Evolutionary conservation across 2,113 vertebrate species (phyloP).

Genomic region (Brienomyrus brachyistius): DNA sequence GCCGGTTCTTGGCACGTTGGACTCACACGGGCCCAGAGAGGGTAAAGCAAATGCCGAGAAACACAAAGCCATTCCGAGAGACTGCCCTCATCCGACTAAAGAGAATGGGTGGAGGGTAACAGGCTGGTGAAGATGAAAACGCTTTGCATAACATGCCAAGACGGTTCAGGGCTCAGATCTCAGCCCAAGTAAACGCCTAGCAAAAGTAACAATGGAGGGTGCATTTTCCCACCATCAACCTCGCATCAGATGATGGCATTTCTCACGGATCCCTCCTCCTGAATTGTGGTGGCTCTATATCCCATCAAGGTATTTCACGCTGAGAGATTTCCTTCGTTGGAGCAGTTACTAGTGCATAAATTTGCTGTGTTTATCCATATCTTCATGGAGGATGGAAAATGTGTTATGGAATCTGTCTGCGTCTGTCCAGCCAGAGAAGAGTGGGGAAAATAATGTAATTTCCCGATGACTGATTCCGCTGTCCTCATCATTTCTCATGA

Average conservation of each 20-base stretch:
- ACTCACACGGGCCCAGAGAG: neutral
- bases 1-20: neutral
- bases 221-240: neutral
- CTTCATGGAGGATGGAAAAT: neutral
- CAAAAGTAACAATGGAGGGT: neutral
- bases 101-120: neutral
- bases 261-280: neutral
- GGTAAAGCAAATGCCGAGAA: neutral
- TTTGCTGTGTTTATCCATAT: neutral
- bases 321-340: neutral
- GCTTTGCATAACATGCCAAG: neutral
- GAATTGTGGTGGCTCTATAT: neutral
- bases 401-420: neutral
- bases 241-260: neutral
- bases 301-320: neutral
- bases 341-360: neutral
- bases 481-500: constrained; percentile 13
- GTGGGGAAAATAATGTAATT: constrained; percentile 25
- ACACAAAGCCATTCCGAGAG: neutral
- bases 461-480: constrained; percentile 25
- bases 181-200: neutral
- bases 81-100: neutral
- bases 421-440: neutral
- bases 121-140: neutral
- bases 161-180: neutral